A percentile compares a stretch with the other conserved stretches of the same genome.
Conservation (phyloP, 2,113 vertebrate genomes). For the Rhineura floridana region DNA sequence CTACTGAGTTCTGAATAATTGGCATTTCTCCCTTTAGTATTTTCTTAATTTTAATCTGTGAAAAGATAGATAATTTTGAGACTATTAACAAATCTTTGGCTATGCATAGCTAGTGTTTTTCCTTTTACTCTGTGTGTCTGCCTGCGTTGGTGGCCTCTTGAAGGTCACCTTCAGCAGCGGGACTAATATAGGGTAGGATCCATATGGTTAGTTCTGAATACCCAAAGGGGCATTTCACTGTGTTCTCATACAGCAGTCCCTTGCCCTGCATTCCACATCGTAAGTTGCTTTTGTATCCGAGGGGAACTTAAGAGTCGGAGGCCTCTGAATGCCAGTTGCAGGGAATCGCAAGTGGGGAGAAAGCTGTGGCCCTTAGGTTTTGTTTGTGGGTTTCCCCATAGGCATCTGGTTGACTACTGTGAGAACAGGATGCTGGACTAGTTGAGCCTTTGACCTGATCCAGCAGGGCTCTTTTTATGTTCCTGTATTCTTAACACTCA, state of each 20-base stretch:
- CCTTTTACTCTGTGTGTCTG: neutral
- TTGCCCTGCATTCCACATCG: neutral
- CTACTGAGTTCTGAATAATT: neutral
- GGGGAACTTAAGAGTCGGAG: neutral
- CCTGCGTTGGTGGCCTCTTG: neutral
- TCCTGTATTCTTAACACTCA: neutral
- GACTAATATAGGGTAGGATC: neutral
- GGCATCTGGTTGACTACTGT: too few species aligned
- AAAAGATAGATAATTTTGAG: neutral
- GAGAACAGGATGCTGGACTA: too few species aligned
- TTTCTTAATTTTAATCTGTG: conserved; percentile 7
- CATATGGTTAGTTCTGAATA: neutral
- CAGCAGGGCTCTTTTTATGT: too few species aligned
- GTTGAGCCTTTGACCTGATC: too few species aligned
- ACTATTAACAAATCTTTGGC: neutral
- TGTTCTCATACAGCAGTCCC: neutral
- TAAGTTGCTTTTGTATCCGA: neutral
- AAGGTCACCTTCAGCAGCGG: neutral
- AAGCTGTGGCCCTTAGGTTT: too few species aligned
- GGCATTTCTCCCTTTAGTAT: neutral
- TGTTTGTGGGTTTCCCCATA: too few species aligned
- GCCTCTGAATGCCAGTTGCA: too few species aligned
- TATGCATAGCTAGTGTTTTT: neutral
- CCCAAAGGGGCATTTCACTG: neutral
- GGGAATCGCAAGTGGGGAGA: too few species aligned